These are phyloP conservation scores for Onchidella celtica DNA, from an alignment of 2,888 invertebrate species.

Conservation along the genomic window DNA sequence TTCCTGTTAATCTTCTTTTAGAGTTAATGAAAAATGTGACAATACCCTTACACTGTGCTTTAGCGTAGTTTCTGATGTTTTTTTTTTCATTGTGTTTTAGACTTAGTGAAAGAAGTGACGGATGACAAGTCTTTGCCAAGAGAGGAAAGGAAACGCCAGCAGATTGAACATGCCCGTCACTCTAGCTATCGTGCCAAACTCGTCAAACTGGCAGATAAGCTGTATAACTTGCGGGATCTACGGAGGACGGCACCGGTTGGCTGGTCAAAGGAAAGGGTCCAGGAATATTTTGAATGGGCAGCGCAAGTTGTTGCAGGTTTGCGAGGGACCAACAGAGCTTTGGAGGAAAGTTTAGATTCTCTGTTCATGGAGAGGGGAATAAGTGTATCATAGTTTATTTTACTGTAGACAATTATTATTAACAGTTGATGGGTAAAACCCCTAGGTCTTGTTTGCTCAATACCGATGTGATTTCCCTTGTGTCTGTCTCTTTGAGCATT, in stretches of 20 bases:
- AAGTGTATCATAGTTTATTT: constrained; percentile 18
- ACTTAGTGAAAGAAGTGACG: constrained; percentile 82
- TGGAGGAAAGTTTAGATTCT: constrained; percentile 82
- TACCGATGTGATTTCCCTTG: too few relatives aligned
- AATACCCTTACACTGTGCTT: too few relatives aligned
- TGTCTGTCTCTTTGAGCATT: too few relatives aligned
- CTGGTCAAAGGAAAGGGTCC: constrained; percentile 84
- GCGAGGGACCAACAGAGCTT: constrained; percentile 83
- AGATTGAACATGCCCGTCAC: constrained; percentile 84
- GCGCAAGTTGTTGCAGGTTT: constrained; percentile 85
- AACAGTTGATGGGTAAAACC: too few relatives aligned
- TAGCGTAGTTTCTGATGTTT: too few relatives aligned
- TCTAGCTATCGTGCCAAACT: constrained; percentile 85
- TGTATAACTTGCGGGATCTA: constrained; percentile 89
- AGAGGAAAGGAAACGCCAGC: constrained; percentile 83
- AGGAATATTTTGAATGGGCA: constrained; percentile 87
- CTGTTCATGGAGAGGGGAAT: constrained; percentile 65
- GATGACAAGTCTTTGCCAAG: constrained; percentile 88
- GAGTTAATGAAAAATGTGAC: too few relatives aligned
- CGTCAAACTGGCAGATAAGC: constrained; percentile 90
- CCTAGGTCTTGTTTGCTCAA: too few relatives aligned
- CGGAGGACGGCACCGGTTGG: constrained; percentile 82
- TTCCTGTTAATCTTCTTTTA: too few relatives aligned
- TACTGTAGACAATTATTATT: too few relatives aligned
- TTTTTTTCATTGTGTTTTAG: too few relatives aligned